phyloP scores from a whole-genome alignment of 2,888 invertebrate species.

The Oscheius onirici region DNA sequence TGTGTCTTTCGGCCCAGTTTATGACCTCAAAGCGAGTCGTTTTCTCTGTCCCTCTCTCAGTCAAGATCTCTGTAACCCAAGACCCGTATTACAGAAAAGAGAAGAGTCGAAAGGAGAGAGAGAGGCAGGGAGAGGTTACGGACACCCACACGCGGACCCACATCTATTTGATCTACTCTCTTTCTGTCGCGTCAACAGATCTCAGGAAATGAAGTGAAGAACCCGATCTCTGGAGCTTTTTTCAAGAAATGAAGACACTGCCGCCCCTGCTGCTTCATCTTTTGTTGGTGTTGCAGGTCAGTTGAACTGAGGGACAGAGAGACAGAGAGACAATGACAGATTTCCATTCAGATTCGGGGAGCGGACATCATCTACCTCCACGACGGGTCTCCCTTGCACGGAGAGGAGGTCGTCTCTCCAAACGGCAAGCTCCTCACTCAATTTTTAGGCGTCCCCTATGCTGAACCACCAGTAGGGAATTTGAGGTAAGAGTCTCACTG shows the following conservation, averaged over 20 bases:
- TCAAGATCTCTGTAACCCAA: too few relatives aligned
- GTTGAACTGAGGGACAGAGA: neutral
- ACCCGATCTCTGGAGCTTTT: neutral
- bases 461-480: conserved; percentile 81
- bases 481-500: conserved; percentile 38
- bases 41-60: too few relatives aligned
- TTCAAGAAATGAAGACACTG: neutral
- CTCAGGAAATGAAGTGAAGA: conserved; percentile 5
- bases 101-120: too few relatives aligned
- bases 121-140: too few relatives aligned
- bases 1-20: too few relatives aligned
- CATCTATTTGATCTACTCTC: too few relatives aligned
- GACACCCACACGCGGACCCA: too few relatives aligned
- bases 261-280: neutral
- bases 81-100: too few relatives aligned
- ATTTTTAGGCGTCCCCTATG: conserved; percentile 81
- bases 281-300: neutral
- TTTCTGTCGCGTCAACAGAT: too few relatives aligned
- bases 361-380: conserved; percentile 44
- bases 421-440: conserved; percentile 68
- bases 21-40: too few relatives aligned
- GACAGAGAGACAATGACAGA: neutral
- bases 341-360: neutral
- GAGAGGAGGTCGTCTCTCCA: conserved; percentile 58
- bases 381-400: conserved; percentile 69